phyloP scores from a whole-genome alignment of 2,113 vertebrate species.

The Cyanocitta stelleri region DNA sequence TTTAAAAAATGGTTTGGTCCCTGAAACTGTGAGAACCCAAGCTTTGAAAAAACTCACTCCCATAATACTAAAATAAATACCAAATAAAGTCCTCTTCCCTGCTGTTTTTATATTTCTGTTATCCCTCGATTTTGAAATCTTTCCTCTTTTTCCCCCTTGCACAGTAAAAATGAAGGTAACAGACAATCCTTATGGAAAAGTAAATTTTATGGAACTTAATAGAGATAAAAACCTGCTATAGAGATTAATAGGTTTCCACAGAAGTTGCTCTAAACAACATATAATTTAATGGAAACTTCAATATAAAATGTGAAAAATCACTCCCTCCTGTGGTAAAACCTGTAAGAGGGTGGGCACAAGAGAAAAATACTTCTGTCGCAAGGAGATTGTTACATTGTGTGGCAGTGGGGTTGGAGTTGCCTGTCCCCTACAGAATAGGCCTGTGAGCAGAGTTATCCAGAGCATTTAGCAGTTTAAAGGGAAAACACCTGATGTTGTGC shows the following conservation, averaged over 20 bases:
- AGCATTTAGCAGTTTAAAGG: neutral
- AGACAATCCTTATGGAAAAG: neutral
- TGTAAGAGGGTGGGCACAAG: neutral
- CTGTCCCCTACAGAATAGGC: neutral
- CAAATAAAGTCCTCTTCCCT: neutral
- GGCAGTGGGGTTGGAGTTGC: neutral
- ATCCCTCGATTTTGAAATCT: neutral
- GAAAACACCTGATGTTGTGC: neutral
- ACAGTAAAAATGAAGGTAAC: neutral
- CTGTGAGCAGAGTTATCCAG: neutral
- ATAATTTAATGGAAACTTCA: conserved; percentile 1
- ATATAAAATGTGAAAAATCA: conserved; percentile 25
- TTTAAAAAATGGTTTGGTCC: conserved; percentile 66
- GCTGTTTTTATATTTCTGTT: neutral
- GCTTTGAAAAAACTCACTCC: conserved; percentile 2
- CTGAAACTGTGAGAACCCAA: conserved; percentile 40
- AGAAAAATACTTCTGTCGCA: neutral
- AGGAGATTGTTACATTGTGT: neutral
- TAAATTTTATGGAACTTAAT: neutral
- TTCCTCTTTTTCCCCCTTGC: neutral
- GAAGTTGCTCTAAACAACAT: neutral
- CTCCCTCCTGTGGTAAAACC: conserved; percentile 43
- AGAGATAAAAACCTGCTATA: neutral
- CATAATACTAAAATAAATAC: neutral
- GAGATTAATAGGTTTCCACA: neutral